Evolutionary conservation across 92 coral and sea anemone species (phyloP), one percentile per base, ranked within the genome.

Genomic region (Isaurus tuberculatus): DNA sequence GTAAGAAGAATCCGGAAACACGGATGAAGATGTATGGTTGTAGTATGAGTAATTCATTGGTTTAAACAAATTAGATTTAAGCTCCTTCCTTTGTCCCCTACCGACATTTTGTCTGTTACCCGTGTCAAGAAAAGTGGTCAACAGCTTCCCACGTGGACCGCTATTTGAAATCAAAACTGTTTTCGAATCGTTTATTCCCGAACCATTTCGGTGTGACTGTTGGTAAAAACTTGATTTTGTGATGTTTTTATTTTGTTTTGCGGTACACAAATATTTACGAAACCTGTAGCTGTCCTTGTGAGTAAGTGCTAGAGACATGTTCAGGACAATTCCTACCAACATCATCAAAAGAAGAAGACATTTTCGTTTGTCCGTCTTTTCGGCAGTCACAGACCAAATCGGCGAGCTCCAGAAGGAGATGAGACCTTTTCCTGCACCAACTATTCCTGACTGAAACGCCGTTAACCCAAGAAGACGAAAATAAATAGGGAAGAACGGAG

Each of bases 401-500:
- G 98, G 92, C 29, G 94, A 85, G 73, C 94, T 90, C 99, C 98
- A 97, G 31, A 91, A 94, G 16, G 89, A 63, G 7, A 97, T 84
- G 30, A 97, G 74, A 43, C 92, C 87, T 82, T 93, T 89, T 6
- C 87, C 43, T 10, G 92, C 86, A 30, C 98, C 95, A 64, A 97
- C 75, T 15, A 97, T 75, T 16, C 99, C 99, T 80, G 81, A 88
- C 85, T 97, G 98, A 72, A 94, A 85, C 20, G 99, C 97, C 30
- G 95, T 92, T 25, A 97, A 84, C 31, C 99, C 99, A 85, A 94
- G 86, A 20, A 94, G 89, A 55, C 99, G 99, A 81, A 90, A 97
- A 71, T 87, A 97, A 92, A 97, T 89, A n/a, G 99, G 99, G 19
- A 94, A 89, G 85, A 94, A 97, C 1, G 98, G 99, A 32, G 92